Evolutionary conservation across 2,888 invertebrate genomes (phyloP).

Genomic region (Willowsia nigromaculata): DNA sequence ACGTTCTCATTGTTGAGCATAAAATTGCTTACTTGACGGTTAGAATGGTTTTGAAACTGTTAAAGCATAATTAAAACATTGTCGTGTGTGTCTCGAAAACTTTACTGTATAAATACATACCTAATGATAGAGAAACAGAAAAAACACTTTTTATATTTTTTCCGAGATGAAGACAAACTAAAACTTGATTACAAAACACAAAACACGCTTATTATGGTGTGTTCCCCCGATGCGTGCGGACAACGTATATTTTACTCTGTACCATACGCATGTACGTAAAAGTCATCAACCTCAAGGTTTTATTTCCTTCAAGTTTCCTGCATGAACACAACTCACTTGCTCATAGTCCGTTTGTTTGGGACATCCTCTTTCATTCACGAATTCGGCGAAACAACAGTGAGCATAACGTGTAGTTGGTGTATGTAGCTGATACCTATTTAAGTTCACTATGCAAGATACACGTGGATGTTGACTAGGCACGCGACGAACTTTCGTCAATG

Average conservation of each 20-base stretch:
- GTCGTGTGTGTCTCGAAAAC: too few species aligned
- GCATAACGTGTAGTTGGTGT: background rate
- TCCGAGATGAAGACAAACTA: slow-evolving; percentile 8
- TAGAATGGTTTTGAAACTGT: background rate
- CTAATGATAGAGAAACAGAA: too few species aligned
- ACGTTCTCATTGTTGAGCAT: background rate
- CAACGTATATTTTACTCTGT: background rate
- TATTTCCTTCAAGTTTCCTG: background rate
- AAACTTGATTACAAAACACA: slow-evolving; percentile 9
- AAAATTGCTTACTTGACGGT: slow-evolving; percentile 20
- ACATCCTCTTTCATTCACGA: background rate
- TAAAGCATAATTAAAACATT: background rate
- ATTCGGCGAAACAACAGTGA: background rate
- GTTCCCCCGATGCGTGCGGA: slow-evolving; percentile 5
- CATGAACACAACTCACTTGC: background rate
- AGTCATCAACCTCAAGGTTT: slow-evolving; percentile 61
- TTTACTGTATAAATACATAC: too few species aligned
- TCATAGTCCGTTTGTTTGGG: background rate
- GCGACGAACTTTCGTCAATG: background rate
- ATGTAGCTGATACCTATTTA: background rate
- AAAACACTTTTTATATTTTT: background rate
- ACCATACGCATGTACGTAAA: slow-evolving; percentile 45
- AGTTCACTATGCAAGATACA: background rate
- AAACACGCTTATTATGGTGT: slow-evolving; percentile 11
- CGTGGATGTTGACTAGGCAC: background rate